These are phyloP conservation scores for Standfussiana lucernea DNA, from an alignment of 2,888 invertebrate species.

Conservation along the genomic window DNA sequence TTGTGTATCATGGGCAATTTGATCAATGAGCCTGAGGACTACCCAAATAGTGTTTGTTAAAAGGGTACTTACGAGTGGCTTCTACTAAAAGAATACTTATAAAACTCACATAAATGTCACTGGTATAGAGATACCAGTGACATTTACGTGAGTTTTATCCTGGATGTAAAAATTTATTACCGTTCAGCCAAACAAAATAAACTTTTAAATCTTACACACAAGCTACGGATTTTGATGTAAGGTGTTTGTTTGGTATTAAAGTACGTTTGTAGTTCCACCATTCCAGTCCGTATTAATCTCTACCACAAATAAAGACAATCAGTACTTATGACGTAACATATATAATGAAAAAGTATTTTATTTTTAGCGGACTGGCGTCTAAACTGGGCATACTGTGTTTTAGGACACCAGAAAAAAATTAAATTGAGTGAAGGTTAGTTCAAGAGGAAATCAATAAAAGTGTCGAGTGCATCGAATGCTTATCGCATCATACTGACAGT, in stretches of 20 bases:
- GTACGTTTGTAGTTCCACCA: neutral
- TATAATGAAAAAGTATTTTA: too few relatives aligned
- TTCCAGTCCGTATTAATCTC: neutral
- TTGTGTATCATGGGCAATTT: conserved; percentile 2
- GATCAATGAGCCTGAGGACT: neutral
- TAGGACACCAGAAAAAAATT: too few relatives aligned
- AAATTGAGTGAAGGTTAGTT: neutral
- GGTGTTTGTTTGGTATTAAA: neutral
- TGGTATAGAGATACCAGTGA: too few relatives aligned
- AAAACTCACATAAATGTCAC: too few relatives aligned
- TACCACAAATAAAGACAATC: too few relatives aligned
- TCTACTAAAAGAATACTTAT: neutral
- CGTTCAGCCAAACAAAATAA: neutral
- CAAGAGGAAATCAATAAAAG: conserved; percentile 41
- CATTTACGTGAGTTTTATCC: neutral
- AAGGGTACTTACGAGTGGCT: neutral
- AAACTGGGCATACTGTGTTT: too few relatives aligned
- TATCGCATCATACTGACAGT: conserved; percentile 16
- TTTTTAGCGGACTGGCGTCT: too few relatives aligned
- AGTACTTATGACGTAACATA: too few relatives aligned
- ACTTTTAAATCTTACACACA: neutral
- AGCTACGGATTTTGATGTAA: neutral
- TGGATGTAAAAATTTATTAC: neutral
- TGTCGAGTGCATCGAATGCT: conserved; percentile 25
- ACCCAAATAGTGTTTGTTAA: neutral